These are phyloP conservation scores for Phytoseiulus persimilis DNA, from an alignment of 2,888 invertebrate species.

Conservation along the genomic window DNA sequence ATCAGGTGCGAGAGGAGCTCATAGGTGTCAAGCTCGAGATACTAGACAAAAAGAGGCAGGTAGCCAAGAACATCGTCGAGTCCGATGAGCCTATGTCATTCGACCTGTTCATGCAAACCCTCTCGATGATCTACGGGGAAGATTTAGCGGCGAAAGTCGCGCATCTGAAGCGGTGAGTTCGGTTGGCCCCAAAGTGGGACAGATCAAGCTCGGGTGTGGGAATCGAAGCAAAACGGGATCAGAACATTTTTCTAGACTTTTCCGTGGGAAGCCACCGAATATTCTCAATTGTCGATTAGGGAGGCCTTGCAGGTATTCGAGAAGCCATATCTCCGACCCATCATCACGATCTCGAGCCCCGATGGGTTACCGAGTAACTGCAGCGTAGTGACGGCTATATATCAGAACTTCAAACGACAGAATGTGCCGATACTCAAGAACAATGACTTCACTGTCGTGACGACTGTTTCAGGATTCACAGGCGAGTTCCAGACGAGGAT, in stretches of 20 bases:
- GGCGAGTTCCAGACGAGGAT: not conserved
- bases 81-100: not conserved
- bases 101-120: not conserved
- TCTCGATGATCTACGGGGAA: not conserved
- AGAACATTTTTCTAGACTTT: not conserved
- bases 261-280: not conserved
- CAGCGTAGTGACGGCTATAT: not conserved
- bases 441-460: not conserved
- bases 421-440: not conserved
- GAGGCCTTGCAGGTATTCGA: not conserved
- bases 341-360: not conserved
- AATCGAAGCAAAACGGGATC: too few relatives aligned
- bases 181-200: not conserved
- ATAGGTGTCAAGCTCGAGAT: not conserved
- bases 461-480: conserved; percentile 7
- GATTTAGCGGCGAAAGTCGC: not conserved
- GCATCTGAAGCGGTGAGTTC: not conserved
- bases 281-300: too few relatives aligned
- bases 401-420: not conserved
- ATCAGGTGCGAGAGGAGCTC: not conserved
- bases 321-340: conserved; percentile 14
- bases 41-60: not conserved
- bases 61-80: not conserved
- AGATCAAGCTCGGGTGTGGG: not conserved
- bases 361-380: not conserved